A percentile compares a stretch with the other conserved stretches of the same genome.
Evolutionary conservation across 2,797 vertebrate species (phyloP).

Genomic region (Morelia viridis): DNA sequence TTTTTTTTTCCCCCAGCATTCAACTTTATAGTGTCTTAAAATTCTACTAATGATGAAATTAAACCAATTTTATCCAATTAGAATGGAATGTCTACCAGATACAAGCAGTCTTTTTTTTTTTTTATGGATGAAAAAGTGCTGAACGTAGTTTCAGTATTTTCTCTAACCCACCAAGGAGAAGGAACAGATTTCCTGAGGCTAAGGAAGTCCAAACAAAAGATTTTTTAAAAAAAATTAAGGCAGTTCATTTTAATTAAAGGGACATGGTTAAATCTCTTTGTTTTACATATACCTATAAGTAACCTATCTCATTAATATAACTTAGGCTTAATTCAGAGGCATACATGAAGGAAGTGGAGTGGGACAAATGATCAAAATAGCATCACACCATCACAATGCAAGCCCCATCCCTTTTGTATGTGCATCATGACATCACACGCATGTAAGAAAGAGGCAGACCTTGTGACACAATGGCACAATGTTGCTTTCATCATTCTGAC

Average conservation of each 20-base stretch:
- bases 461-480: neutral
- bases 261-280: neutral
- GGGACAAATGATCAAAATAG: neutral
- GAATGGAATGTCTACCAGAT: neutral
- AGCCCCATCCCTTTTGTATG: neutral
- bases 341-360: neutral
- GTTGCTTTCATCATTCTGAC: neutral
- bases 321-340: neutral
- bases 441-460: neutral
- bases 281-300: neutral
- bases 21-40: neutral
- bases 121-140: neutral
- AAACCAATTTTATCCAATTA: neutral
- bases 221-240: neutral
- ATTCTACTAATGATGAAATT: neutral
- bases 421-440: neutral
- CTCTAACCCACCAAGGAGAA: neutral
- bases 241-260: neutral
- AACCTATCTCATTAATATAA: neutral
- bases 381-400: neutral
- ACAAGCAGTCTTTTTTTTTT: neutral
- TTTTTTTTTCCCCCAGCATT: neutral
- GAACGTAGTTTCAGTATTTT: neutral
- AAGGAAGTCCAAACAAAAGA: neutral
- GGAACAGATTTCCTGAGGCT: neutral